Base-by-base conservation (phyloP, 2,888 invertebrate species). In the Napeogenes sylphis region DNA sequence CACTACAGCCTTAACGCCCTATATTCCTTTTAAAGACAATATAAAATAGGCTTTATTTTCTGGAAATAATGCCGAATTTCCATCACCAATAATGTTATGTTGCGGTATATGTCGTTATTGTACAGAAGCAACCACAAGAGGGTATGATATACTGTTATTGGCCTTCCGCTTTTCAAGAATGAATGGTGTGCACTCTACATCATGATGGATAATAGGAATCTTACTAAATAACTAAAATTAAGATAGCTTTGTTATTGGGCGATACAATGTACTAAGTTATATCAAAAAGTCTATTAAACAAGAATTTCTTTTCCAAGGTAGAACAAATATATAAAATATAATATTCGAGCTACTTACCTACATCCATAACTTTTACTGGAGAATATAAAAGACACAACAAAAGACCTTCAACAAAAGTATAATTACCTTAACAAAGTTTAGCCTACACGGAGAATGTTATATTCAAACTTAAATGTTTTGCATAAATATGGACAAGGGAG, bases 111-210 rank as follows among this genome's bases (percentile, higher is more conserved):
- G 57, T 67, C 59, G 75, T 69, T 71, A 64, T 63, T 47, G 59
- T 65, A 63, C 69, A 69, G 66, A 62, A 62, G 33, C 53, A 65
- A 70, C 72, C 72, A 68, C 71, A 69, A 69, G 70, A 63, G 69
- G 70, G 68, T 70, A 69, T 71, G 73, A 73, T 73, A 70, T 73
- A 73, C 61, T 73, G 72, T 73, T 73, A 73, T 71, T 70, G 70
- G 70, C 68, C 69, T 67, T 71, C 69, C 67, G 65, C 65, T 69
- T 68, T 69, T 71, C 70, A 62, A 66, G 65, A 69, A 71, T 69
- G 66, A 64, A 71, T 71, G 70, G 67, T 67, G 59, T 59, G 65
- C 66, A 62, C 65, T 67, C 68, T 67, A 64, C 58, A 61, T 60
- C 66, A 63, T 64, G 68, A 67, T 60, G 54, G 62, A 67, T 67